phyloP scores from a whole-genome alignment of 2,113 vertebrate genomes.

The Coptodon bakossiorum region DNA sequence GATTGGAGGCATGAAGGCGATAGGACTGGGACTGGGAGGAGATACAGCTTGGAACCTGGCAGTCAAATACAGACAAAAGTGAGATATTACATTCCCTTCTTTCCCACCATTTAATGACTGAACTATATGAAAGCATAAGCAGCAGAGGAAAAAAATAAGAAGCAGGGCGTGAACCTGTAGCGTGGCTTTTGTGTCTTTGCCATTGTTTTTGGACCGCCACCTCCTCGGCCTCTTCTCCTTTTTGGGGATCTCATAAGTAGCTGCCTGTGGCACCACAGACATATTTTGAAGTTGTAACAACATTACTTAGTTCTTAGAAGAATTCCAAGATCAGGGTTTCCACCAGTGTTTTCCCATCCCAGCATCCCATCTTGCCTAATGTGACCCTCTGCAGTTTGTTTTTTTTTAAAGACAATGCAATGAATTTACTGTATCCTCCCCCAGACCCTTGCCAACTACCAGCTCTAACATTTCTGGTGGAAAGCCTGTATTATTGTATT shows the following conservation, averaged over 20 bases:
- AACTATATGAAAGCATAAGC: neutral
- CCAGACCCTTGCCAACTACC: neutral
- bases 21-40: constrained; percentile 76
- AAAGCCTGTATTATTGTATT: neutral
- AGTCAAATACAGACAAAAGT: neutral
- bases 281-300: neutral
- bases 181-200: constrained; percentile 77
- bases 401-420: neutral
- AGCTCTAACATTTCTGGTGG: neutral
- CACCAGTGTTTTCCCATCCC: neutral
- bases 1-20: constrained; percentile 89
- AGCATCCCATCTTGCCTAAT: neutral
- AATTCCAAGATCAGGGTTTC: neutral
- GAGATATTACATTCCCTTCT: neutral
- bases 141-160: neutral
- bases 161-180: constrained; percentile 76
- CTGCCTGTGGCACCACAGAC: constrained; percentile 59
- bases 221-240: constrained; percentile 88
- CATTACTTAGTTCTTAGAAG: neutral
- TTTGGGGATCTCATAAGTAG: constrained; percentile 85
- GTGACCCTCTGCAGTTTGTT: accelerated
- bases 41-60: constrained; percentile 63
- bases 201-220: constrained; percentile 84
- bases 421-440: neutral
- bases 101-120: neutral